Conservation (phyloP, 2,888 invertebrate genomes). For the Pachliopta kotzebuea region DNA sequence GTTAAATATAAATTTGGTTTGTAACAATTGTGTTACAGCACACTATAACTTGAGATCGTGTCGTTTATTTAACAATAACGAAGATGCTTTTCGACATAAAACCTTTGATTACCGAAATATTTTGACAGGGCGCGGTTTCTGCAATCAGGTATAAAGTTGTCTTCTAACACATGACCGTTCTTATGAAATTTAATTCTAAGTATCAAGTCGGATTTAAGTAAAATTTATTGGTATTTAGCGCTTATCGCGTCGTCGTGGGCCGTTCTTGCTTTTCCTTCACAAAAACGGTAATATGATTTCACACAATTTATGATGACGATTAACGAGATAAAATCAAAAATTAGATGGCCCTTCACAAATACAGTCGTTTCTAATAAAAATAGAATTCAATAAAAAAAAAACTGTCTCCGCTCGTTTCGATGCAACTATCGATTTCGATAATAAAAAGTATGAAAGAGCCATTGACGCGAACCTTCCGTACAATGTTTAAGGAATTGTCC, state of each 20-base stretch:
- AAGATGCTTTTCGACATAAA: constrained; percentile 22
- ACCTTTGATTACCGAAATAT: constrained; percentile 29
- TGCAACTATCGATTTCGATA: constrained; percentile 20
- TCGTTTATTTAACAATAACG: constrained; percentile 27
- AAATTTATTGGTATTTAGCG: constrained; percentile 30
- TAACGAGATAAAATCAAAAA: constrained; percentile 30
- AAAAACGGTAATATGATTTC: constrained; percentile 30
- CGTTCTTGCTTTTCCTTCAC: constrained; percentile 26
- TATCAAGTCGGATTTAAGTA: constrained; percentile 29
- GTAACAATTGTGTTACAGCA: neutral
- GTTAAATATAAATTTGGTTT: neutral
- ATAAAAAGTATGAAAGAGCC: constrained; percentile 27
- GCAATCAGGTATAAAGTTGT: constrained; percentile 30
- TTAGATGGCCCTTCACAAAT: constrained; percentile 28
- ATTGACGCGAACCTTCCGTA: constrained; percentile 26
- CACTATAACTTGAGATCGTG: neutral
- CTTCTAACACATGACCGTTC: constrained; percentile 26
- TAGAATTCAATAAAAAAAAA: constrained; percentile 27
- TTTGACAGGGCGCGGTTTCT: constrained; percentile 28
- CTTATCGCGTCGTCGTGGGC: constrained; percentile 28
- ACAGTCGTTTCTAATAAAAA: constrained; percentile 28
- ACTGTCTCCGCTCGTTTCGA: neutral
- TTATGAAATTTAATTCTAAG: constrained; percentile 31
- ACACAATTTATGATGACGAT: constrained; percentile 31
- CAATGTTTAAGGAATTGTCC: constrained; percentile 20